Evolutionary conservation across 2,113 vertebrate species (phyloP).

Genomic region (Pleuronectes platessa): DNA sequence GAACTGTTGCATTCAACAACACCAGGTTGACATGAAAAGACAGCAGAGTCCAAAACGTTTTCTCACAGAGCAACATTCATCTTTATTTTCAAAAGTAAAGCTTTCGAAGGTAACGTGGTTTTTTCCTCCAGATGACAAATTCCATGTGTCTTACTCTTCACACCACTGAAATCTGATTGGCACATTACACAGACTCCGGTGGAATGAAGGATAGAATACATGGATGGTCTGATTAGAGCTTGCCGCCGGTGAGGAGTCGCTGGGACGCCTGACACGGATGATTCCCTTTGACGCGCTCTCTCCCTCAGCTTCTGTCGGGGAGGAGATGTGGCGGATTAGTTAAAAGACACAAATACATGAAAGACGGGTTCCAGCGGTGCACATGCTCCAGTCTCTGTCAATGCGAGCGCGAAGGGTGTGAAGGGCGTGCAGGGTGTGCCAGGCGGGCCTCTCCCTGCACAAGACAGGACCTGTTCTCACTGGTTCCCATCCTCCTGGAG

Average conservation of each 20-base stretch:
- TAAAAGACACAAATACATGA: conserved; percentile 44
- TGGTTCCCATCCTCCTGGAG: conserved; percentile 44
- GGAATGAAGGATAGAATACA: conserved; percentile 99
- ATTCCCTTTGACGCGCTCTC: neutral
- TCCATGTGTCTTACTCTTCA: conserved; percentile 96
- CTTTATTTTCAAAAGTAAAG: conserved; percentile 48
- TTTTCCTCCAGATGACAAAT: conserved; percentile 68
- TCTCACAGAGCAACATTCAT: conserved; percentile 17
- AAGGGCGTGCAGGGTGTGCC: conserved; percentile 73
- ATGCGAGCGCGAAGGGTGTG: conserved; percentile 7
- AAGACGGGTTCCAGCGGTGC: conserved; percentile 40
- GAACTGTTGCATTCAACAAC: conserved; percentile 51
- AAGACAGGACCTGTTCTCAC: conserved; percentile 72
- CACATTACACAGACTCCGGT: conserved; percentile 98
- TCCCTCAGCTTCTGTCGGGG: conserved; percentile 35
- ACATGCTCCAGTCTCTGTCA: neutral
- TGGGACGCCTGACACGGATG: neutral
- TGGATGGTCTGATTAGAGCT: conserved; percentile 77
- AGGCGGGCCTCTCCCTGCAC: conserved; percentile 69
- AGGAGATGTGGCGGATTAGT: conserved; percentile 41
- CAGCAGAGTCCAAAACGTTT: neutral
- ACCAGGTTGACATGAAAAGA: conserved; percentile 23
- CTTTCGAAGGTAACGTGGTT: neutral
- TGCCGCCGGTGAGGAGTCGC: conserved; percentile 26
- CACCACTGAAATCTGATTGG: conserved; percentile 99